Base-by-base conservation (phyloP, 1,140 invertebrate genomes). In the Sarcophaga bullata region DNA sequence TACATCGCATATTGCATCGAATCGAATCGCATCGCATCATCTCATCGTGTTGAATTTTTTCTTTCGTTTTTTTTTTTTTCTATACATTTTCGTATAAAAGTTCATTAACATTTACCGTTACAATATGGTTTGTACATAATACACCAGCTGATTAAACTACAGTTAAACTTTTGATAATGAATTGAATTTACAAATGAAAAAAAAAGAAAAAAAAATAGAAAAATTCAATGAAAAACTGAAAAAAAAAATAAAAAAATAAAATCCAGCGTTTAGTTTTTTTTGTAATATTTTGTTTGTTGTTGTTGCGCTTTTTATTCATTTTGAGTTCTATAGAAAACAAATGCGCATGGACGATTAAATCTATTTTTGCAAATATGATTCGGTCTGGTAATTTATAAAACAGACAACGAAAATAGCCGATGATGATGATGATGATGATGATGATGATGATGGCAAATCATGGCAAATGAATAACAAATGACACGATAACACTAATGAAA, bases 61-160 rank as follows among this genome's bases (percentile, higher is more conserved):
- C 4, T 4, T 37, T 37, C 50, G 50, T 52, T 10, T 9, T 52
- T 9, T 13, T 10, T 52, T 9, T 9, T 13, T 10, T 52, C 1
- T 6, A 52, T 52, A 52, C 50, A 52, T 52, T 10, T 52, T 10
- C 9, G 50, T 68, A 25, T 68, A 68, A 37, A 68, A 68, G 62
- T 68, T 68, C 62, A 68, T 68, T 68, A 68, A 68, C 62, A 68
- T 68, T 68, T 68, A 68, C 62, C 62, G 62, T 68, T 68, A 68
- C 19, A 62, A 13, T 62, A 7, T 58, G 54, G 15, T 37, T 58
- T 13, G 13, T 58, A 58, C 54, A 13, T 37, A 37, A 37, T 37
- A 37, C 13, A 58, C 54, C 54, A 68, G 62, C n/a, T 68, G 62
- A 68, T 68, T 68, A 19, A 25, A 68, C 19, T 68, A 68, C 62